A percentile compares a stretch with the other conserved stretches of the same genome.
These are phyloP conservation scores for Oreochromis niloticus DNA, from an alignment of 2,113 vertebrate genomes.

Conservation along the genomic window DNA sequence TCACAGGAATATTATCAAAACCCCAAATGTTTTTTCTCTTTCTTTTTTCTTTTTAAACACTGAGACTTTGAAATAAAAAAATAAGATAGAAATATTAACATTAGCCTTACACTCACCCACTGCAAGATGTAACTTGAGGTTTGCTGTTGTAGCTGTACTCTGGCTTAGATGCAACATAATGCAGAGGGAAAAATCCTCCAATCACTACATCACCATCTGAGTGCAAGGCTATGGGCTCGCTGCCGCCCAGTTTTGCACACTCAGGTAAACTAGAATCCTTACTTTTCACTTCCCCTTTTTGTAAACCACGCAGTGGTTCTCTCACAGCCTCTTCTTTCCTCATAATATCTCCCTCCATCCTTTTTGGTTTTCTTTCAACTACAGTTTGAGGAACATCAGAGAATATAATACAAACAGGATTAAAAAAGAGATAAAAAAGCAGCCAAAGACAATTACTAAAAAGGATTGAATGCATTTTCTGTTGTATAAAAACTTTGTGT, in stretches of 20 bases:
- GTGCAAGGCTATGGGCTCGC: constrained; percentile 33
- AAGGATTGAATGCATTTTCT: neutral
- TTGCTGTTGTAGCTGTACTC: constrained; percentile 37
- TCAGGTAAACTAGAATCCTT: neutral
- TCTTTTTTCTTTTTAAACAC: accelerated
- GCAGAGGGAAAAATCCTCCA: constrained; percentile 71
- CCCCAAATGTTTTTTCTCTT: neutral
- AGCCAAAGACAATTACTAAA: neutral
- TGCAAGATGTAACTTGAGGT: constrained; percentile 50
- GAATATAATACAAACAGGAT: neutral
- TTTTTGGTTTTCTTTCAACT: neutral
- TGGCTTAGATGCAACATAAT: constrained; percentile 29
- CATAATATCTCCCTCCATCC: neutral
- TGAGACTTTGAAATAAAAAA: neutral
- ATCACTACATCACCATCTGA: constrained; percentile 63
- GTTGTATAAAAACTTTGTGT: neutral
- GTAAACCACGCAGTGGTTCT: neutral
- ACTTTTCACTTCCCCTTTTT: neutral
- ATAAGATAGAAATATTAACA: neutral
- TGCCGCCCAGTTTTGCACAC: constrained; percentile 45
- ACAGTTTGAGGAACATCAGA: neutral
- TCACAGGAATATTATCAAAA: neutral
- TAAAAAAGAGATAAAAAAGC: neutral
- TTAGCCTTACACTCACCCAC: constrained; percentile 50
- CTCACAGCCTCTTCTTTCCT: neutral